Conservation (phyloP, 2,888 invertebrate species). For the Leptopilina myrica region DNA sequence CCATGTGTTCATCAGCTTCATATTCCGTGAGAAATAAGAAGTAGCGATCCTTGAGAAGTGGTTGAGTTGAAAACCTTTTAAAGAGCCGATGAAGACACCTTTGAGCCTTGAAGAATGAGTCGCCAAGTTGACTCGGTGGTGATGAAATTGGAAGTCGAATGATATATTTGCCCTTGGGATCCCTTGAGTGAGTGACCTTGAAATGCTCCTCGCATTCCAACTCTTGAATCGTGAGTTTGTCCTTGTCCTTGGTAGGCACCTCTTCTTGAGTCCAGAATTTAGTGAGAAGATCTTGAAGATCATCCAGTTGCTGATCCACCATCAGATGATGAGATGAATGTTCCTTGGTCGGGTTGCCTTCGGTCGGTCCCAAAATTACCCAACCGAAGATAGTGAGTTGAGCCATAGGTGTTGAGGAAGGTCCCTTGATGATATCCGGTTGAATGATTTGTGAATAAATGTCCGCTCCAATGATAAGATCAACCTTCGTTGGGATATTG, state of each 20-base stretch:
- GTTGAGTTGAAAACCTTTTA: neutral
- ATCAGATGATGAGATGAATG: neutral
- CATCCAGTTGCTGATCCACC: neutral
- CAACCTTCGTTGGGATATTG: neutral
- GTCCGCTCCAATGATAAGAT: neutral
- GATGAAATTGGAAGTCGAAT: neutral
- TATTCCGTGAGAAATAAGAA: neutral
- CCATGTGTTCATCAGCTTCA: neutral
- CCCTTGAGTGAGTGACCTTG: neutral
- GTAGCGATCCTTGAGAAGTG: neutral
- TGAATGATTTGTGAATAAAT: neutral
- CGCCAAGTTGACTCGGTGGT: neutral
- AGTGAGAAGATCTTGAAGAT: neutral
- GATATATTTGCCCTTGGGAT: too few relatives aligned
- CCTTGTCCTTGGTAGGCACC: neutral
- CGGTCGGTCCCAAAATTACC: neutral
- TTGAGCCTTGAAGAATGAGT: neutral
- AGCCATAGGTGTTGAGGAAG: neutral
- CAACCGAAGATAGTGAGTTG: neutral
- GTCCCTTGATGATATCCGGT: neutral
- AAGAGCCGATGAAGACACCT: neutral
- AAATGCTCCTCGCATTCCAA: conserved; percentile 1
- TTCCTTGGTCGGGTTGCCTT: neutral
- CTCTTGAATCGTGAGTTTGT: neutral
- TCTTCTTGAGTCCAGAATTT: neutral